Evolutionary conservation across 1,140 invertebrate genomes (phyloP).

Genomic region (Uloborus diversus): DNA sequence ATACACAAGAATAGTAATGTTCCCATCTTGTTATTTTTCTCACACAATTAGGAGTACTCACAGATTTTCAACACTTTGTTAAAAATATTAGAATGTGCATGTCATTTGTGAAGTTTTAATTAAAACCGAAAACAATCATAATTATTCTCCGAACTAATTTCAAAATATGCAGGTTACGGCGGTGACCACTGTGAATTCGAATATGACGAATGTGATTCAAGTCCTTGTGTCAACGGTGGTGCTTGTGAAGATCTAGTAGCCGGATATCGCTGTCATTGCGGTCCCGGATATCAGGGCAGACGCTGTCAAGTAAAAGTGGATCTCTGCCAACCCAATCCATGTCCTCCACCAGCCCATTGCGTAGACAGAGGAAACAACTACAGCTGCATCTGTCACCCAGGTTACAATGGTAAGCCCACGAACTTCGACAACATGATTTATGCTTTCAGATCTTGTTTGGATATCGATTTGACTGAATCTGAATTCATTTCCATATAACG

Average conservation of each 20-base stretch:
- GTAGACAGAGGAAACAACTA: constrained; percentile 77
- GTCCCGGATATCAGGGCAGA: constrained; percentile 64
- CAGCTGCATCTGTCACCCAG: constrained; percentile 76
- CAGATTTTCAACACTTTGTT: too few relatives aligned
- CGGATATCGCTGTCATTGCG: constrained; percentile 68
- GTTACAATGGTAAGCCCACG: constrained; percentile 70
- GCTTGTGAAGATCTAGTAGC: constrained; percentile 60
- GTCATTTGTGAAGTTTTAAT: too few relatives aligned
- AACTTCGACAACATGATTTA: neutral
- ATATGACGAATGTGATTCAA: constrained; percentile 69
- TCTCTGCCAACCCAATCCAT: constrained; percentile 76
- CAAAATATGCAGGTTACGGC: constrained; percentile 58
- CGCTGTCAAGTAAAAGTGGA: constrained; percentile 68
- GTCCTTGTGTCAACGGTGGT: constrained; percentile 67
- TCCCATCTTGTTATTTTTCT: too few relatives aligned
- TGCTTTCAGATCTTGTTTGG: neutral
- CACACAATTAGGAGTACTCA: too few relatives aligned
- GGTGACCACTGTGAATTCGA: constrained; percentile 59
- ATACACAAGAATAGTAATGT: too few relatives aligned
- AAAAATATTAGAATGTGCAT: too few relatives aligned
- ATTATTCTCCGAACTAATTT: too few relatives aligned
- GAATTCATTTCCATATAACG: too few relatives aligned
- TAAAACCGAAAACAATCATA: too few relatives aligned
- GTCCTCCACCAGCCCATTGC: constrained; percentile 72
- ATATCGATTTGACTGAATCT: neutral